Evolutionary conservation across 2,113 vertebrate genomes (phyloP).

Genomic region (Gambusia holbrooki): DNA sequence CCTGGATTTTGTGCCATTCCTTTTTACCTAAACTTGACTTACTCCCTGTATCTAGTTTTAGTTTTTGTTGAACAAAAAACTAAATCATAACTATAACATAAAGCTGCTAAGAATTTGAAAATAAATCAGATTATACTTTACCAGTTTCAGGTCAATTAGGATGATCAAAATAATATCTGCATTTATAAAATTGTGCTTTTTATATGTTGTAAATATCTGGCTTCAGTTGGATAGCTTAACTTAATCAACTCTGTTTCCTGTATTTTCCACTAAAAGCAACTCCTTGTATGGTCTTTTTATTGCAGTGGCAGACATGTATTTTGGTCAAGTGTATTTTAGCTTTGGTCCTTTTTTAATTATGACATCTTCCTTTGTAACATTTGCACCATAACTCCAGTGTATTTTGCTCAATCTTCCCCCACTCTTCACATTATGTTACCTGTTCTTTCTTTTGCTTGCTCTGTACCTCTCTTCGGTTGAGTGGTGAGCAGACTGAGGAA

Average conservation of each 20-base stretch:
- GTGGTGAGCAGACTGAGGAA: constrained; percentile 74
- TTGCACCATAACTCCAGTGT: constrained; percentile 22
- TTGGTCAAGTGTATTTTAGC: neutral
- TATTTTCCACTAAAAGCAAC: too few species aligned
- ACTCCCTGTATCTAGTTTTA: too few species aligned
- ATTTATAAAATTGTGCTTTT: neutral
- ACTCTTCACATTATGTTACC: constrained; percentile 61
- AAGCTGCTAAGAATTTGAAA: too few species aligned
- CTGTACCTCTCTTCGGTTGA: constrained; percentile 63
- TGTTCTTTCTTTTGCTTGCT: constrained; percentile 29
- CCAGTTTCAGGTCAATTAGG: neutral
- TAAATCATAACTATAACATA: too few species aligned
- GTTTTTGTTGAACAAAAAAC: too few species aligned
- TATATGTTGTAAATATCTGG: too few species aligned
- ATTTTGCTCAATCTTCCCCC: constrained; percentile 61
- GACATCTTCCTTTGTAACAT: neutral
- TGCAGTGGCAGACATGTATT: too few species aligned
- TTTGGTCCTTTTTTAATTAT: neutral
- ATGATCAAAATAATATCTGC: neutral
- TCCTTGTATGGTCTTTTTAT: too few species aligned
- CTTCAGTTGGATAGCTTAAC: too few species aligned
- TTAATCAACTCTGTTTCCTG: too few species aligned
- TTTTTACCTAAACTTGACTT: too few species aligned
- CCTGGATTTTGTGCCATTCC: too few species aligned
- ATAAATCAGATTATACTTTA: neutral